Base-by-base conservation (phyloP, 2,888 invertebrate species). In the Dasysyrphus tricinctus region DNA sequence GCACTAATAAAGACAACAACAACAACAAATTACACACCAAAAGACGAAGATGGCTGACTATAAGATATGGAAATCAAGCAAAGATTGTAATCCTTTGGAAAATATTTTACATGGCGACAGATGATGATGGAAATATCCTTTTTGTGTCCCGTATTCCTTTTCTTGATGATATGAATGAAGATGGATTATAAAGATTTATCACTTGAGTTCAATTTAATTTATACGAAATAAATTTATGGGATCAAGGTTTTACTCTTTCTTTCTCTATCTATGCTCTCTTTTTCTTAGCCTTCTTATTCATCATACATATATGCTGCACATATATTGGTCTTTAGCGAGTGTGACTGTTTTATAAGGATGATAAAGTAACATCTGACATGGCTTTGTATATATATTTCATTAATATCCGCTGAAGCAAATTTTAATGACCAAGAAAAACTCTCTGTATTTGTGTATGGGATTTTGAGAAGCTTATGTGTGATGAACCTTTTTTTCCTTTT, bases 121-220 rank as follows among this genome's bases (percentile, higher is more conserved):
- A 81, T 86, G 86, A 86, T 86, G 86, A 86, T 86, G 82, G 78
- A 82, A 86, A 86, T 69, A 79, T 86, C 78, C 82, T 72, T 44
- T 37, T 57, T 47, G 44, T 72, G 78, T 78, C 75, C 73, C 61
- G 44, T 42, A n/a, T n/a, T n/a, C n/a, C n/a, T n/a, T n/a, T n/a
- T 69, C 59, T 75, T 86, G 74, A 86, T 82, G 78, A 82, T 86
- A 86, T 86, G 86, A 86, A 86, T 86, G 69, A 86, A 86, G 86
- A 82, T 82, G 86, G 86, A 86, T 86, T 86, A 86, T 86, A 82
- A 82, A 82, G 86, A 86, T 86, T 86, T 86, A 86, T 86, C 86
- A 86, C 86, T 86, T 82, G 78, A 82, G 82, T 86, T 86, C 86
- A 86, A 86, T 86, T 86, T 82, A 81, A 86, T 86, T 86, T 82